These are phyloP conservation scores for Aradus depressus DNA, from an alignment of 2,888 invertebrate species.

Conservation along the genomic window DNA sequence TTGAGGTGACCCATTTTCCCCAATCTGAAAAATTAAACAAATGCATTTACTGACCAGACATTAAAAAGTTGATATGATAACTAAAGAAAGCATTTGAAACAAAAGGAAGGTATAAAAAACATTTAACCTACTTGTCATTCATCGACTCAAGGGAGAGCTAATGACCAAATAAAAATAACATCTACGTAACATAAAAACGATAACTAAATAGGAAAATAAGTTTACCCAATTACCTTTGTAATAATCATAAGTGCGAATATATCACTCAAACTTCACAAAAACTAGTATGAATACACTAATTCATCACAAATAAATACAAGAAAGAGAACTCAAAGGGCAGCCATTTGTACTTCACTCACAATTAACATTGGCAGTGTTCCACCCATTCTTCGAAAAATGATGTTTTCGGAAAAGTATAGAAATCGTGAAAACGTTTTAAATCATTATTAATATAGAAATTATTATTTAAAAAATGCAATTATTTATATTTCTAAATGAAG, in stretches of 20 bases:
- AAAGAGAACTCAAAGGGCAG: slow-evolving; percentile 16
- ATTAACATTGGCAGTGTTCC: slow-evolving; percentile 17
- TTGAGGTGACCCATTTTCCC: slow-evolving; percentile 26
- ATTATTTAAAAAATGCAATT: neutral
- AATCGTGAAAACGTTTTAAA: neutral
- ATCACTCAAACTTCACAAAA: neutral
- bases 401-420: neutral
- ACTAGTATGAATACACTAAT: neutral
- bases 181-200: neutral
- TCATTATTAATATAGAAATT: neutral
- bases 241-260: neutral
- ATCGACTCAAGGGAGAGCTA: slow-evolving; percentile 15
- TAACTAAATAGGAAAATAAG: neutral
- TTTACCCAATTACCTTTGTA: slow-evolving; percentile 7
- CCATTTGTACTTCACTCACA: slow-evolving; percentile 21
- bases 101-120: neutral
- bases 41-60: neutral
- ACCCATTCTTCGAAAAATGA: slow-evolving; percentile 2
- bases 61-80: neutral
- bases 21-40: slow-evolving; percentile 21
- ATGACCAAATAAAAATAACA: too few relatives aligned
- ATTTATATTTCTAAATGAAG: neutral
- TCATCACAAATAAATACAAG: slow-evolving; percentile 13
- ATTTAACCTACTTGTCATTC: slow-evolving; percentile 26
- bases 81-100: neutral